Conservation (phyloP, 2,113 vertebrate genomes). For the Delphinapterus leucas region DNA sequence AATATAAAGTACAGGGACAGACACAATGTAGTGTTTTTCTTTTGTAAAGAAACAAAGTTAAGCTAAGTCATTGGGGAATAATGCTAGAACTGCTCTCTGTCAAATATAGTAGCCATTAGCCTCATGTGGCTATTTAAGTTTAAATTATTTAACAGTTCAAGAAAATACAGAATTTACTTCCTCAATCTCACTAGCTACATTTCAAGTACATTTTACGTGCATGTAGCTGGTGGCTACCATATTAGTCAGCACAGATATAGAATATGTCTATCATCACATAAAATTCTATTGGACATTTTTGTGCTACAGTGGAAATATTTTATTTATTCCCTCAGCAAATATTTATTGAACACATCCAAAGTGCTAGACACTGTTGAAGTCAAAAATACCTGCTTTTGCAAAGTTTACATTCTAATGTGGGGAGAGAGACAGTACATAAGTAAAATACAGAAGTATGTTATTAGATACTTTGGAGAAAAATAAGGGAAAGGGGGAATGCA, state of each 20-base stretch:
- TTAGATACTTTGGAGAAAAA: background rate
- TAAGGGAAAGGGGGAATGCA: background rate
- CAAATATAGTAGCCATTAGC: background rate
- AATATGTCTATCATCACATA: background rate
- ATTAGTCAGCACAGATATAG: background rate
- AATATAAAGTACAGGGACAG: background rate
- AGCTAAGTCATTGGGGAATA: background rate
- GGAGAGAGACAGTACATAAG: background rate
- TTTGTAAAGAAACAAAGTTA: background rate
- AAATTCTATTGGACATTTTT: background rate
- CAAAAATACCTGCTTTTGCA: background rate
- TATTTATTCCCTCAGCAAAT: background rate
- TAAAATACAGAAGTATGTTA: background rate
- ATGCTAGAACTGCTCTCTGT: background rate
- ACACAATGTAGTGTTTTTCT: background rate
- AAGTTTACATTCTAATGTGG: background rate
- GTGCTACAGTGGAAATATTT: background rate
- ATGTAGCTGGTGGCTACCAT: background rate
- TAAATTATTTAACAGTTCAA: background rate
- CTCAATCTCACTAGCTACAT: background rate
- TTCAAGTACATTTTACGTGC: background rate
- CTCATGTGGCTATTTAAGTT: background rate
- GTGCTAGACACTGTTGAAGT: background rate
- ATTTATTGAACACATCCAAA: background rate
- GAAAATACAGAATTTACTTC: background rate